Conservation (phyloP, 2,797 vertebrate genomes). For the Gadopsis marmoratus region DNA sequence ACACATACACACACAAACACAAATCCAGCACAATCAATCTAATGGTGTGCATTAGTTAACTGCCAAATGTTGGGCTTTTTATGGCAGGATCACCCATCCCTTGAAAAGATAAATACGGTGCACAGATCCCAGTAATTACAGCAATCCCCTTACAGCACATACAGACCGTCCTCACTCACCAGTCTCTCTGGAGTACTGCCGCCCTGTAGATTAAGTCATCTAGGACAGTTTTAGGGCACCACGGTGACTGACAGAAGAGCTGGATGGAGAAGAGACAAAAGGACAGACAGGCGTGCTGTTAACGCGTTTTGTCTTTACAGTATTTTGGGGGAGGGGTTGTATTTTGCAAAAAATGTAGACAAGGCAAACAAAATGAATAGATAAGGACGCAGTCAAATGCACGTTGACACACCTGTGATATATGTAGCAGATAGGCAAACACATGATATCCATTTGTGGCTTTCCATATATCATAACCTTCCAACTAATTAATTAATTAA, state of each 20-base stretch:
- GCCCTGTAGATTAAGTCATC: constrained; percentile 82
- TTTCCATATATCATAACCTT: not conserved
- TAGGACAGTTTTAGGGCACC: constrained; percentile 78
- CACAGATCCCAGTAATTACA: constrained; percentile 90
- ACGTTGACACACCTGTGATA: constrained; percentile 1
- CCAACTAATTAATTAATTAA: not conserved
- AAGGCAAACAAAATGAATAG: not conserved
- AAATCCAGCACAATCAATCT: constrained; percentile 90
- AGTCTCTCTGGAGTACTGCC: constrained; percentile 72
- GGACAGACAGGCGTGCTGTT: constrained; percentile 44
- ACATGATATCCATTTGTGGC: not conserved
- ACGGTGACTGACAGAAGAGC: constrained; percentile 59
- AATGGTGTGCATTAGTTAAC: constrained; percentile 93
- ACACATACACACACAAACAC: constrained; percentile 66
- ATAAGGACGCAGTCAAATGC: not conserved
- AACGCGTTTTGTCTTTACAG: constrained; percentile 46
- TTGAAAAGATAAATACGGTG: constrained; percentile 89
- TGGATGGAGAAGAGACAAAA: constrained; percentile 54
- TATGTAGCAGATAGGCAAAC: not conserved
- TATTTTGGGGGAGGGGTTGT: constrained; percentile 21
- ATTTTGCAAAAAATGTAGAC: constrained; percentile 15
- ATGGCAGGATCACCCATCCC: constrained; percentile 84
- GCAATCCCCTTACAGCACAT: constrained; percentile 82
- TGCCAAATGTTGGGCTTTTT: constrained; percentile 90
- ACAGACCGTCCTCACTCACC: constrained; percentile 70